Evolutionary conservation across 37 sponge, comb jelly and placozoan genomes (phyloP), one percentile per base, ranked within the genome.

Genomic region (Tethya wilhelma): DNA sequence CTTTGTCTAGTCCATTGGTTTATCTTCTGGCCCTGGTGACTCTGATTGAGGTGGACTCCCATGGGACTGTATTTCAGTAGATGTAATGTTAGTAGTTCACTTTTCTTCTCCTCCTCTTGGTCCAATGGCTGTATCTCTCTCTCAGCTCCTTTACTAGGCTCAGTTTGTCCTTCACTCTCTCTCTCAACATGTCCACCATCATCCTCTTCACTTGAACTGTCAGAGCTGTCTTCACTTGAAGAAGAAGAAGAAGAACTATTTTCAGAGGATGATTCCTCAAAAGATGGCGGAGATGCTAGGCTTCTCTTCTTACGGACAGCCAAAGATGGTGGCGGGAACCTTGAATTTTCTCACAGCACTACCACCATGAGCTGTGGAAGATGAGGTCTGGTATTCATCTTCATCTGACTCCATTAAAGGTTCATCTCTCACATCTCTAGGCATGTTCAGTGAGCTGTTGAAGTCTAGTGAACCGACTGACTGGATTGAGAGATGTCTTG

Each of bases 401-500:
- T 75, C 76, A 26, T 74, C 69, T 1, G 60, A 46, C 17, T 59
- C 77, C 25, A 75, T 28, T 9, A 75, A 26, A 4, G 62, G 77
- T 4, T 76, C 69, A 44, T 75, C 31, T 19, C 70, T 57, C 6
- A 57, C 56, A 39, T 38, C 44, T 38, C 23, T 17, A 31, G 59
- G 53, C n/a, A n/a, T n/a, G n/a, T n/a, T n/a, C n/a, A n/a, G n/a
- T n/a, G 64, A 53, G 33, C 29, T 29, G 57, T 36, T 64, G 1
- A 72, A 40, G 29, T 71, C 73, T 17, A 42, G 67, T 9, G 83
- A 74, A 0, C 55, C 74, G 2, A 83, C 67, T 1, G 83, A 74
- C 25, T 64, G 64, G 4, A 74, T 56, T 23, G 75, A 66, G 28
- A 73, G 73, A 34, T 62, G 55, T 44, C 75, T 12, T 41, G 23